These are phyloP conservation scores for Glyptemys insculpta DNA, from an alignment of 2,797 vertebrate genomes.

Conservation along the genomic window DNA sequence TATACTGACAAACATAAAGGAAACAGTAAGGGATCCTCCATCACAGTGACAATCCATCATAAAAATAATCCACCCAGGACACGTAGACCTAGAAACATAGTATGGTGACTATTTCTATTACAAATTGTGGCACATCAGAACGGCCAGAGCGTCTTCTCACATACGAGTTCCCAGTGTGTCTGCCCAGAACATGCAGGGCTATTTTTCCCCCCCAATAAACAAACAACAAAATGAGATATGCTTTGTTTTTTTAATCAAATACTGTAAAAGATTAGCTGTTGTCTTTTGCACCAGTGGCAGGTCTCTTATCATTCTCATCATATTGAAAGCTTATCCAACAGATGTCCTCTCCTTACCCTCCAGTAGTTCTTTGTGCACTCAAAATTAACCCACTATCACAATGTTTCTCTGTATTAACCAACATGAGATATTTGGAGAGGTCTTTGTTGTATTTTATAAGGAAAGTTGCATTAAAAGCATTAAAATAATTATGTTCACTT, in stretches of 20 bases:
- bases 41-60: conserved; percentile 60
- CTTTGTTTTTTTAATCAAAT: conserved; percentile 65
- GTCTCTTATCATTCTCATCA: conserved; percentile 82
- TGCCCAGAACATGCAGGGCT: not conserved
- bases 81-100: conserved; percentile 34
- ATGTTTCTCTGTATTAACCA: conserved; percentile 73
- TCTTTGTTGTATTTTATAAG: conserved; percentile 86
- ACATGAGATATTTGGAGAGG: conserved; percentile 64
- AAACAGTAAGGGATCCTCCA: conserved; percentile 12
- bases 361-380: conserved; percentile 78
- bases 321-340: conserved; percentile 86
- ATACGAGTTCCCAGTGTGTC: not conserved
- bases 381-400: conserved; percentile 78
- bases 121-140: conserved; percentile 19
- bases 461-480: conserved; percentile 87
- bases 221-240: conserved; percentile 55
- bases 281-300: conserved; percentile 66
- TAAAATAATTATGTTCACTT: conserved; percentile 79
- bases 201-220: conserved; percentile 28
- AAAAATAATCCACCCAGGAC: conserved; percentile 65
- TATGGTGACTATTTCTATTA: conserved; percentile 2
- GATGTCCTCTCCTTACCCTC: conserved; percentile 85
- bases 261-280: conserved; percentile 53
- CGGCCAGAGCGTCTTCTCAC: fast-evolving
- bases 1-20: conserved; percentile 24